Percentiles rank a stretch among this genome's conserved stretches.
phyloP scores from a whole-genome alignment of 1,140 invertebrate species.

The Oedothorax gibbosus region DNA sequence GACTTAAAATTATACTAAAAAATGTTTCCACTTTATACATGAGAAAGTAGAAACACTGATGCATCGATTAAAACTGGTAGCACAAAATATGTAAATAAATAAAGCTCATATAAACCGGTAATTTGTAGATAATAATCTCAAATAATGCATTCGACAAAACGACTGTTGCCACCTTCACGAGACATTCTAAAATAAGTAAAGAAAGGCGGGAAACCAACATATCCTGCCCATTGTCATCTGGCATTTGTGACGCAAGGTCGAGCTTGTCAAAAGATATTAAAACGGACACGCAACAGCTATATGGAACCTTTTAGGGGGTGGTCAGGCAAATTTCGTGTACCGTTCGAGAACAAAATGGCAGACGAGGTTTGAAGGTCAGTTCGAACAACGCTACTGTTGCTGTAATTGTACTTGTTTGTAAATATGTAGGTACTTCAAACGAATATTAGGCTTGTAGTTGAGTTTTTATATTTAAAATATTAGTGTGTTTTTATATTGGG shows the following conservation, averaged over 20 bases:
- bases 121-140: slow-evolving; percentile 40
- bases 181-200: slow-evolving; percentile 33
- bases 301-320: not conserved
- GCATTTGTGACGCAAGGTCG: slow-evolving; percentile 32
- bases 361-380: slow-evolving; percentile 3
- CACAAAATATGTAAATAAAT: not conserved
- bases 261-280: slow-evolving; percentile 31
- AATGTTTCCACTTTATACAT: too few species aligned
- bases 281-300: slow-evolving; percentile 11
- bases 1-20: too few species aligned
- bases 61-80: too few species aligned
- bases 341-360: slow-evolving; percentile 27
- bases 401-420: not conserved
- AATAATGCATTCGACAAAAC: slow-evolving; percentile 26
- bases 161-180: slow-evolving; percentile 41
- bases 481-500: too few species aligned
- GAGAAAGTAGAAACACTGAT: not conserved
- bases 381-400: slow-evolving; percentile 1
- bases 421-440: not conserved
- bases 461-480: not conserved
- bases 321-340: slow-evolving; percentile 15
- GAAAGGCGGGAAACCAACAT: slow-evolving; percentile 17
- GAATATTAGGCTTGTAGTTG: not conserved
- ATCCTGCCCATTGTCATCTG: slow-evolving; percentile 43
- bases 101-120: slow-evolving; percentile 16